Evolutionary conservation across 2,888 invertebrate species (phyloP).

Genomic region (Morinoia aosen): DNA sequence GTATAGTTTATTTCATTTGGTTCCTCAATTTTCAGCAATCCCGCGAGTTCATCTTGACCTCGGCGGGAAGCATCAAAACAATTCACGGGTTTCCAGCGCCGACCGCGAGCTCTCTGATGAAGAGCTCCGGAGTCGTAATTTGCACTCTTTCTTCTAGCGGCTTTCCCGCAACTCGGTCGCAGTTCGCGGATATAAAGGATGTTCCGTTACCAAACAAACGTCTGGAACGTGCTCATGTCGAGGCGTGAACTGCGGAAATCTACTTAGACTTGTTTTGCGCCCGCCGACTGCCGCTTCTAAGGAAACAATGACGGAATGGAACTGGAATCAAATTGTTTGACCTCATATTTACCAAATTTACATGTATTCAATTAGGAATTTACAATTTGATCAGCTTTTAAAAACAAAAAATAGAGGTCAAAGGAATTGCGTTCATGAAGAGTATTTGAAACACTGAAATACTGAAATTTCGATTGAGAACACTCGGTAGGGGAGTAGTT

Average conservation of each 20-base stretch:
- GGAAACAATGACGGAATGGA: not conserved
- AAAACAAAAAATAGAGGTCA: not conserved
- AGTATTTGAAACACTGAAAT: not conserved
- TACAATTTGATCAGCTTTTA: not conserved
- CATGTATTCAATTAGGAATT: not conserved
- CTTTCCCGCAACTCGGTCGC: conserved; percentile 35
- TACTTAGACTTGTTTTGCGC: not conserved
- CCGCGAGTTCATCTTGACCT: not conserved
- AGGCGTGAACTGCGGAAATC: not conserved
- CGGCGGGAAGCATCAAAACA: not conserved
- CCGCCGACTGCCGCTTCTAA: not conserved
- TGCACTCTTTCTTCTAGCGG: conserved; percentile 28
- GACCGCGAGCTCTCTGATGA: not conserved
- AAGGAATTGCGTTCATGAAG: not conserved
- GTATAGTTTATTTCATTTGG: not conserved
- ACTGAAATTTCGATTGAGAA: not conserved
- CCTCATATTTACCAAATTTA: not conserved
- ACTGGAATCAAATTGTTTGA: not conserved
- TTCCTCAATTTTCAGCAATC: not conserved
- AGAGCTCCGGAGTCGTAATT: not conserved
- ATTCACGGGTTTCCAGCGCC: not conserved
- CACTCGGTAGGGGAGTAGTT: too few species aligned
- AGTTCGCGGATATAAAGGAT: not conserved
- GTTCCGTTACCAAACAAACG: conserved; percentile 25
- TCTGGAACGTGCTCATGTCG: not conserved